Evolutionary conservation across 2,797 vertebrate species (phyloP).

Genomic region (Melanotaenia maccullochi): DNA sequence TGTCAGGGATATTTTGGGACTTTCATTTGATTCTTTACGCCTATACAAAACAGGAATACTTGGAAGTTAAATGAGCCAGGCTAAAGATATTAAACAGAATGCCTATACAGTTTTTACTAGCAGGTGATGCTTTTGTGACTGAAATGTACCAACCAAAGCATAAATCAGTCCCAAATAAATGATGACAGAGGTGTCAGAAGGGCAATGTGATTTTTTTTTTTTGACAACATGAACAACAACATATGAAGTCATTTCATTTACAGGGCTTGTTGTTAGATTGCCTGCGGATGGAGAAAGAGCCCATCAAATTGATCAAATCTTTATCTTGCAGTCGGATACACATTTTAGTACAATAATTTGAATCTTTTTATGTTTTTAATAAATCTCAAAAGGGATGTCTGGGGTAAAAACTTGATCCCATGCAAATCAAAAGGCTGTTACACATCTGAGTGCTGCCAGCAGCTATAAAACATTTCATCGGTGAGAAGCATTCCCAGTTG

Average conservation of each 20-base stretch:
- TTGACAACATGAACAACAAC: neutral
- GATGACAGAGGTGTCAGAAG: neutral
- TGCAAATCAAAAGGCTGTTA: conserved; percentile 47
- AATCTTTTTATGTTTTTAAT: conserved; percentile 8
- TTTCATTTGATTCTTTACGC: conserved; percentile 45
- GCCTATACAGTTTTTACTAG: conserved; percentile 33
- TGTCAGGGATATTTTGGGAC: conserved; percentile 54
- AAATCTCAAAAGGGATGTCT: neutral
- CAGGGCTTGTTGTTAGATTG: neutral
- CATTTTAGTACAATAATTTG: neutral
- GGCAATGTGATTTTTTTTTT: neutral
- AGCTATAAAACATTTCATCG: conserved; percentile 33
- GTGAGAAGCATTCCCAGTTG: conserved; percentile 30
- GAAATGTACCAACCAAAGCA: neutral
- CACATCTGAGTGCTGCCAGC: conserved; percentile 35
- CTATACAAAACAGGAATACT: conserved; percentile 11
- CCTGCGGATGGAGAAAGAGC: conserved; percentile 2
- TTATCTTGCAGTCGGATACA: neutral
- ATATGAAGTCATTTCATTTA: neutral
- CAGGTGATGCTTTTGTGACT: neutral
- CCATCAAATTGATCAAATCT: neutral
- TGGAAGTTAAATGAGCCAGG: conserved; percentile 41
- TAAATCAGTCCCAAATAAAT: neutral
- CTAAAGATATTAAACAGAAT: conserved; percentile 22
- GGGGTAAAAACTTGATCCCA: conserved; percentile 19